Percentiles rank a stretch among this genome's conserved stretches.
Conservation (phyloP, 2,797 vertebrate genomes). For the Darevskia mixta region DNA sequence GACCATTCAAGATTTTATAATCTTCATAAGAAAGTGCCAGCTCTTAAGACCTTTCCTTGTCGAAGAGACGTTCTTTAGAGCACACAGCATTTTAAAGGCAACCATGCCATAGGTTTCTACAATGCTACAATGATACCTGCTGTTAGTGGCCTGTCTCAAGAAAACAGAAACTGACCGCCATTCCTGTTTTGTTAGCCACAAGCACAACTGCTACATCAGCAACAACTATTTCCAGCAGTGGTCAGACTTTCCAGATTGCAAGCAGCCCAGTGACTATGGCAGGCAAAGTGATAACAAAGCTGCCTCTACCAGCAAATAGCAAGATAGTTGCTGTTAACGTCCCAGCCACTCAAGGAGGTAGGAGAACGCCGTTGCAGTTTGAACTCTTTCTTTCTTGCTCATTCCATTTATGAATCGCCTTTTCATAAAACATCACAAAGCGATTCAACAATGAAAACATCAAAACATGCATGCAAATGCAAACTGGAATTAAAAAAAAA, state of each 20-base stretch:
- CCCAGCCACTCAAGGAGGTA: slow-evolving; percentile 97
- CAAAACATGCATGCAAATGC: background rate
- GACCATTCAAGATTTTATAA: background rate
- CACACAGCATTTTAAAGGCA: background rate
- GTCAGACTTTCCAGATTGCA: slow-evolving; percentile 97
- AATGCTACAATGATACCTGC: background rate
- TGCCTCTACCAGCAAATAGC: slow-evolving; percentile 97
- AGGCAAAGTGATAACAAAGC: slow-evolving; percentile 96
- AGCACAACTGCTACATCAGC: slow-evolving; percentile 88
- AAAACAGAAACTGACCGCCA: slow-evolving; percentile 62
- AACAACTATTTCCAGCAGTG: slow-evolving; percentile 87
- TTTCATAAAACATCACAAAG: no score
- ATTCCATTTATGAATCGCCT: no score
- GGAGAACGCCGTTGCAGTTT: slow-evolving; percentile 68
- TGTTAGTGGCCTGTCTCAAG: background rate
- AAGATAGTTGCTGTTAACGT: slow-evolving; percentile 98
- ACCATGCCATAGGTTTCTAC: background rate
- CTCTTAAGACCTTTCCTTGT: background rate
- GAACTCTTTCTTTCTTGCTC: slow-evolving; percentile 69
- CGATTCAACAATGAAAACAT: background rate
- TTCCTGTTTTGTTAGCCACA: slow-evolving; percentile 86
- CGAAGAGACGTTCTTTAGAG: background rate
- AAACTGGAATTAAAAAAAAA: no score
- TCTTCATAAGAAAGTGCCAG: background rate
- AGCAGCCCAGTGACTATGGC: slow-evolving; percentile 91